Percentiles rank a stretch among this genome's conserved stretches.
phyloP scores from a whole-genome alignment of 2,888 invertebrate genomes.

The Bellardia pandia region DNA sequence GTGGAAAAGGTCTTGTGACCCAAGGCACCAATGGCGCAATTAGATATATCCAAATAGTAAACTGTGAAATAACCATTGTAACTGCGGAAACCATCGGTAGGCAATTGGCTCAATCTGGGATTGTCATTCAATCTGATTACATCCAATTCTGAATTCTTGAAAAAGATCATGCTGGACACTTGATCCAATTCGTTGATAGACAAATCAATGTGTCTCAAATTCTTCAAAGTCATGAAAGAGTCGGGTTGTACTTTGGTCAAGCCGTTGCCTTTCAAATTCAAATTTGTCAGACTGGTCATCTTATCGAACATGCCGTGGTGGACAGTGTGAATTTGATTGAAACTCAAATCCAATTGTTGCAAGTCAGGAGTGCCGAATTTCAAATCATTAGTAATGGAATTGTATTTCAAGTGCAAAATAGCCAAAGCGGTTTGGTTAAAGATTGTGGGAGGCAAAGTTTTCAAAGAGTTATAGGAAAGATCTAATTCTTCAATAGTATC shows the following conservation, averaged over 20 bases:
- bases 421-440: slow-evolving; percentile 89
- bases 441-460: slow-evolving; percentile 86
- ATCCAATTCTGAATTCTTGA: slow-evolving; percentile 88
- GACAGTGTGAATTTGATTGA: slow-evolving; percentile 88
- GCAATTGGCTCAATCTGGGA: slow-evolving; percentile 88
- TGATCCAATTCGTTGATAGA: slow-evolving; percentile 89
- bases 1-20: slow-evolving; percentile 88
- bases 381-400: slow-evolving; percentile 87
- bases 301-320: slow-evolving; percentile 88
- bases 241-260: slow-evolving; percentile 88
- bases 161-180: slow-evolving; percentile 88
- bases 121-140: slow-evolving; percentile 90
- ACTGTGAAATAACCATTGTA: slow-evolving; percentile 87
- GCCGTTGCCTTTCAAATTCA: slow-evolving; percentile 89
- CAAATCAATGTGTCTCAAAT: slow-evolving; percentile 89
- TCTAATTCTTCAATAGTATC: slow-evolving; percentile 89
- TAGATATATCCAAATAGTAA: slow-evolving; percentile 89
- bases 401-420: slow-evolving; percentile 89
- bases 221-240: slow-evolving; percentile 88
- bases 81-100: slow-evolving; percentile 88
- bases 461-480: slow-evolving; percentile 89
- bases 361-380: slow-evolving; percentile 87
- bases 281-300: slow-evolving; percentile 87
- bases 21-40: slow-evolving; percentile 88
- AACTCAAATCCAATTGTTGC: slow-evolving; percentile 88